phyloP scores from a whole-genome alignment of 2,888 invertebrate species.

The Caenorhabditis japonica region DNA sequence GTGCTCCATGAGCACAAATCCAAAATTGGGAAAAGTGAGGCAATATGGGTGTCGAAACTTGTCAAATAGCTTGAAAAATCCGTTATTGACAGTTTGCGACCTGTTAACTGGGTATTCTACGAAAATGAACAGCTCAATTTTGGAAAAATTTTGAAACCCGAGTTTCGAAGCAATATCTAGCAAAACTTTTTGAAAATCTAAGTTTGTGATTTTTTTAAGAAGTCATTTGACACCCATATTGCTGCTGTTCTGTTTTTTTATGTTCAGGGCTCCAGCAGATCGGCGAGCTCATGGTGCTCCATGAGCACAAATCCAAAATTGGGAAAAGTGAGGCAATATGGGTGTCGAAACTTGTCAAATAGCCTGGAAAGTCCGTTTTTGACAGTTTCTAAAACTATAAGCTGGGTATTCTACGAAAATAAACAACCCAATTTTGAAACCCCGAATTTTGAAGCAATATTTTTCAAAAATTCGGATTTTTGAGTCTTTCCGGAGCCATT shows the following conservation, averaged over 20 bases:
- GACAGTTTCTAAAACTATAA: too few relatives aligned
- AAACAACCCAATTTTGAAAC: too few relatives aligned
- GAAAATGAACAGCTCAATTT: too few relatives aligned
- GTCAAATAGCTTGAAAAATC: background rate
- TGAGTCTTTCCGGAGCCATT: background rate
- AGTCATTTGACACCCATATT: background rate
- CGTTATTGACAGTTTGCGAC: background rate
- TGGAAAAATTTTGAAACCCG: too few relatives aligned
- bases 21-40: background rate
- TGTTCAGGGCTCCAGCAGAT: too few relatives aligned
- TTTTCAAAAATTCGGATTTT: background rate
- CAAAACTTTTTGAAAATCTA: background rate
- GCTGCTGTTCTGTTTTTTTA: too few relatives aligned
- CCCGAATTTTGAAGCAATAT: background rate
- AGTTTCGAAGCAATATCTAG: background rate
- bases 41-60: too few relatives aligned
- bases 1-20: background rate
- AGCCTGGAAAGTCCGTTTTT: too few relatives aligned
- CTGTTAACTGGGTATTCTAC: too few relatives aligned
- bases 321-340: background rate
- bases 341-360: constrained; percentile 2
- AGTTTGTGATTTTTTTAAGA: constrained; percentile 1
- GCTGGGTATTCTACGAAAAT: too few relatives aligned
- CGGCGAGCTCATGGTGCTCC: too few relatives aligned
- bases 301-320: background rate